Evolutionary conservation across 1,140 invertebrate genomes (phyloP).

Genomic region (Drosophila nebulosa): DNA sequence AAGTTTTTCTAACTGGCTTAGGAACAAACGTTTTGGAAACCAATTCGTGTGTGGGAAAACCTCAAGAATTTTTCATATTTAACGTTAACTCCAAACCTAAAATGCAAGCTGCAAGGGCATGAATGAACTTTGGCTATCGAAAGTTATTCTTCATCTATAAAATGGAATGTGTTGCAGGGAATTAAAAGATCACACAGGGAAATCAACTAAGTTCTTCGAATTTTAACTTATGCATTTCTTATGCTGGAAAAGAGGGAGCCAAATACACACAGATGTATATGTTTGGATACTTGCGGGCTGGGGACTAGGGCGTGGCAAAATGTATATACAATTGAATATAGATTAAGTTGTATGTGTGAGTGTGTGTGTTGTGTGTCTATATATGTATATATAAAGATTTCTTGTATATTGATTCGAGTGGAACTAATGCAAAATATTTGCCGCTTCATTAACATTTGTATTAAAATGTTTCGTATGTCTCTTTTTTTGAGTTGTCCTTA

Average conservation of each 20-base stretch:
- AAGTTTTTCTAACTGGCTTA: not conserved
- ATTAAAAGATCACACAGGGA: not conserved
- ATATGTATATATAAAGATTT: constrained; percentile 1
- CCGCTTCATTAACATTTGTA: not conserved
- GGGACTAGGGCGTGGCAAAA: not conserved
- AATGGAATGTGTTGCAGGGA: not conserved
- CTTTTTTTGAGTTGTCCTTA: constrained; percentile 8
- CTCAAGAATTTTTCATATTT: not conserved
- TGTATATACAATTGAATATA: not conserved
- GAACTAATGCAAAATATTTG: not conserved
- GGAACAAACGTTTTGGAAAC: not conserved
- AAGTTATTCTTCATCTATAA: not conserved
- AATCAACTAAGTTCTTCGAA: not conserved
- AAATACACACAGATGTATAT: too few relatives aligned
- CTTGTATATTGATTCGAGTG: not conserved
- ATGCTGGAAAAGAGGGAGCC: not conserved
- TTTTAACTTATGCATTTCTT: not conserved
- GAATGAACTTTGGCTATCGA: not conserved
- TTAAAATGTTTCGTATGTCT: not conserved
- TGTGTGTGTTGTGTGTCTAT: constrained; percentile 12
- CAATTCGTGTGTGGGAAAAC: not conserved
- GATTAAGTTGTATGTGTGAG: constrained; percentile 12
- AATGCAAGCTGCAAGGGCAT: not conserved
- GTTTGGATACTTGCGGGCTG: too few relatives aligned
- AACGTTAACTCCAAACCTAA: too few relatives aligned